Base-by-base conservation (phyloP, 2,888 invertebrate species). In the Barypeithes pellucidus region DNA sequence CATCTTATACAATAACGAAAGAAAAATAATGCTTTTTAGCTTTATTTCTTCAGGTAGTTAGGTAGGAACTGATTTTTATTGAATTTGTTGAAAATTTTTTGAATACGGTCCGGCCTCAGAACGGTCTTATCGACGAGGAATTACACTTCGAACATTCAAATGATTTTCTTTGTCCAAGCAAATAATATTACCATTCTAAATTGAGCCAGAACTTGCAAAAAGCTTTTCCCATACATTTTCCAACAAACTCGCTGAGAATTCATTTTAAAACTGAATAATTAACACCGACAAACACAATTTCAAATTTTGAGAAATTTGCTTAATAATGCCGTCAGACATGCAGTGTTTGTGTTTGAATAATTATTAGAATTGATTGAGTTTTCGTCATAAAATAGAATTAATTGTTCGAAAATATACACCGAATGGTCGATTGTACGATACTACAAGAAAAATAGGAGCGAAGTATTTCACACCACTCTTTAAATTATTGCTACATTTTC, bases 181-280 rank as follows among this genome's bases (percentile, higher is more conserved):
- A 72, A 70, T 75, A 75, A 71, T 68, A 69, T 67, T 73, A 72
- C 60, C 70, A 71, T 67, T 74, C 75, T 74, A 75, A 77, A 77
- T 75, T 75, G 76, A 76, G 76, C 75, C 75, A 75, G 75, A 72
- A 72, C 62, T 67, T 74, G 71, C 73, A 63, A 68, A 70, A 75
- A 75, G 73, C 65, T 66, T 71, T 71, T 71, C 71, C 47, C 71
- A 65, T 71, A 63, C 33, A 50, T 71, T 65, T 41, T 9, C 39
- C 50, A 47, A 63, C 50, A 47, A 63, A 70, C 43, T 70, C 67
- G 67, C 45, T 16, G 75, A 67, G 69, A 72, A 70, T 59, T 73
- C 70, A 57, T 65, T 73, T 76, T 73, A 66, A 72, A 63, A 67
- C 70, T 61, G 67, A 72, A 75, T 75, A 75, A 73, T 72, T 72